phyloP scores from a whole-genome alignment of 2,113 vertebrate species.

The Cranoglanis bouderius region DNA sequence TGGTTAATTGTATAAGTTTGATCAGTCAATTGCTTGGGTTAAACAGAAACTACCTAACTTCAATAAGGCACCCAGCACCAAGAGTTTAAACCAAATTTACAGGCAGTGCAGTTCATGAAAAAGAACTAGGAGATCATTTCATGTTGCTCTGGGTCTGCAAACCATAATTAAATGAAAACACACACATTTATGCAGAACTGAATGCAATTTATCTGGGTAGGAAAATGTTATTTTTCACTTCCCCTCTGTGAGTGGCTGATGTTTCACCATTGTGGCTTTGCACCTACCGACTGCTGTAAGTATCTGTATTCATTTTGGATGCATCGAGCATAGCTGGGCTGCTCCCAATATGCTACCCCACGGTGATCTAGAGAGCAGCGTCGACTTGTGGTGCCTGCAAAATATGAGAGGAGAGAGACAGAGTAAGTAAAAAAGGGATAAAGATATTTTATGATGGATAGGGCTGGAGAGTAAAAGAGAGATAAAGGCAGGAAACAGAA shows the following conservation, averaged over 20 bases:
- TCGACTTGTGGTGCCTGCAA: conserved; percentile 97
- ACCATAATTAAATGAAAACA: conserved; percentile 21
- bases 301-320: conserved; percentile 99
- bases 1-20: background rate
- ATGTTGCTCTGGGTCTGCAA: background rate
- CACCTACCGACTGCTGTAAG: conserved; percentile 99
- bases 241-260: conserved; percentile 65
- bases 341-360: conserved; percentile 98
- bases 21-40: background rate
- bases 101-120: conserved; percentile 1
- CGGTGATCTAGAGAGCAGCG: conserved; percentile 98
- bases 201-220: conserved; percentile 38
- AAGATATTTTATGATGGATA: background rate
- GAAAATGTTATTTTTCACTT: conserved; percentile 68
- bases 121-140: background rate
- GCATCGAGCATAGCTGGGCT: conserved; percentile 99
- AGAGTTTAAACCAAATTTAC: background rate
- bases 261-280: conserved; percentile 68
- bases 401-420: conserved; percentile 57
- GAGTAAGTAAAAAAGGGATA: conserved; percentile 29
- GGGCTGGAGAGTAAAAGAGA: background rate
- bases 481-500: background rate
- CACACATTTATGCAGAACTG: conserved; percentile 6
- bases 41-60: background rate
- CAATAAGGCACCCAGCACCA: background rate